Percentiles rank a stretch among this genome's conserved stretches.
phyloP scores from a whole-genome alignment of 1,140 invertebrate genomes.

The Drosophila takahashii region DNA sequence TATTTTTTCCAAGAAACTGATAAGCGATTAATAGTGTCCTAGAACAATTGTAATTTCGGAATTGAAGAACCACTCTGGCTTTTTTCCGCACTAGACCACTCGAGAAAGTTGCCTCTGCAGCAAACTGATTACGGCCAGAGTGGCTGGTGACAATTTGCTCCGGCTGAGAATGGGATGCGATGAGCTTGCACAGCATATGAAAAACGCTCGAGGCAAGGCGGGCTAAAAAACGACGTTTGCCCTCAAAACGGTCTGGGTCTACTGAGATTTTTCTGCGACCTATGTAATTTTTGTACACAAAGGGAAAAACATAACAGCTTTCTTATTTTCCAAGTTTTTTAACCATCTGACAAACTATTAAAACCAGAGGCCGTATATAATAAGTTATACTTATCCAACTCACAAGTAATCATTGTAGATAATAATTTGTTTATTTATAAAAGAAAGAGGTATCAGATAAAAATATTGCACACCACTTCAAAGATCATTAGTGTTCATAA shows the following conservation, averaged over 20 bases:
- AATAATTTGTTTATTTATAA: too few relatives aligned
- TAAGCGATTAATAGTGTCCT: background rate
- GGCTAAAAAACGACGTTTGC: constrained; percentile 32
- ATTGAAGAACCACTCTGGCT: constrained; percentile 24
- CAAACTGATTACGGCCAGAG: constrained; percentile 45
- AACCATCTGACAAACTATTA: too few relatives aligned
- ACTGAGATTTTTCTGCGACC: background rate
- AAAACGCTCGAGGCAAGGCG: constrained; percentile 49
- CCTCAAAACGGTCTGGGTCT: constrained; percentile 30
- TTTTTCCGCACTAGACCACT: constrained; percentile 21
- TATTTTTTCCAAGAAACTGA: constrained; percentile 2
- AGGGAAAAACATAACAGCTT: background rate
- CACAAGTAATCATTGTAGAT: too few relatives aligned
- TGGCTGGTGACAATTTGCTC: constrained; percentile 48
- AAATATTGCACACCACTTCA: too few relatives aligned
- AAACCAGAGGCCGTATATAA: too few relatives aligned
- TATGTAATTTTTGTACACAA: background rate
- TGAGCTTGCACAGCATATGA: constrained; percentile 63
- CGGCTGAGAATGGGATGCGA: constrained; percentile 45
- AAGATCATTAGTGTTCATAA: too few relatives aligned
- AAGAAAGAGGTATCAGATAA: too few relatives aligned
- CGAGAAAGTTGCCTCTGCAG: constrained; percentile 34
- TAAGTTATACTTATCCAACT: too few relatives aligned
- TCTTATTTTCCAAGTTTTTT: too few relatives aligned
- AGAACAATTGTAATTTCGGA: constrained; percentile 4